phyloP scores from a whole-genome alignment of 2,888 invertebrate genomes.

The Apamea monoglypha region DNA sequence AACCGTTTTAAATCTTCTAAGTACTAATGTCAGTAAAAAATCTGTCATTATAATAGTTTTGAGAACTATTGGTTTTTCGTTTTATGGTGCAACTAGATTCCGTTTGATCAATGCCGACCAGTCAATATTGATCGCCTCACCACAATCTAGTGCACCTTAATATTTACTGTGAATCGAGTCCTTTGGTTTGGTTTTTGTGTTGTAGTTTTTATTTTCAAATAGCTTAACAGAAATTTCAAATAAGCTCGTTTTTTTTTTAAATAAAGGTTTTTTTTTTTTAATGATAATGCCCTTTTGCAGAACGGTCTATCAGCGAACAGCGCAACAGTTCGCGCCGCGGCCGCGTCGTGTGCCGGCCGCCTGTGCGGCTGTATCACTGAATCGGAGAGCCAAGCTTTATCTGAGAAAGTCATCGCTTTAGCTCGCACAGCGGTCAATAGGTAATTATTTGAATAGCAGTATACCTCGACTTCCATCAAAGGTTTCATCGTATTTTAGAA shows the following conservation, averaged over 20 bases:
- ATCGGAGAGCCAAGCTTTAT: slow-evolving; percentile 81
- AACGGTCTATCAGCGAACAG: slow-evolving; percentile 94
- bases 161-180: background rate
- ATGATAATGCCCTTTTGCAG: slow-evolving; percentile 72
- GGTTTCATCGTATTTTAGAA: background rate
- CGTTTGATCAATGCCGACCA: no score
- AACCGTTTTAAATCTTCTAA: background rate
- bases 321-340: slow-evolving; percentile 96
- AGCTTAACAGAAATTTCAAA: no score
- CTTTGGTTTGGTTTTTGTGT: background rate
- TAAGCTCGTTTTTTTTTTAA: background rate
- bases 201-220: background rate
- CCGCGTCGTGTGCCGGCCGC: slow-evolving; percentile 98
- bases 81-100: background rate
- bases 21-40: background rate
- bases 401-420: slow-evolving; percentile 79
- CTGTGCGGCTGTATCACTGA: slow-evolving; percentile 89
- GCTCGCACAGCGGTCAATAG: slow-evolving; percentile 76
- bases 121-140: background rate
- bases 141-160: background rate
- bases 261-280: background rate
- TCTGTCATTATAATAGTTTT: background rate
- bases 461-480: background rate
- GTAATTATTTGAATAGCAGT: background rate
- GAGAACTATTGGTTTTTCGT: background rate